Evolutionary conservation across 2,113 vertebrate genomes (phyloP).

Genomic region (Pedetes capensis): DNA sequence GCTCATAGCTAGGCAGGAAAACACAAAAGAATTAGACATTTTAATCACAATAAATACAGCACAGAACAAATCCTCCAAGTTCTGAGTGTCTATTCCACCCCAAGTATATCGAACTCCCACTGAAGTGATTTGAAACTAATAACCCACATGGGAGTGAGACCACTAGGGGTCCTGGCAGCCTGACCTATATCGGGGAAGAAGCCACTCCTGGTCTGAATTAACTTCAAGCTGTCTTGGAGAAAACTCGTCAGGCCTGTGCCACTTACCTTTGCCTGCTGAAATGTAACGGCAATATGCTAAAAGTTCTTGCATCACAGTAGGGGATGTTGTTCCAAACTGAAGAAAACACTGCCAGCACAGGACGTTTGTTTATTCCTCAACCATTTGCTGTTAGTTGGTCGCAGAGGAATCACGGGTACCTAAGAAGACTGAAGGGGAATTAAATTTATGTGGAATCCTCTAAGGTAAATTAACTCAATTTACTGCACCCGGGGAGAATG

Average conservation of each 20-base stretch:
- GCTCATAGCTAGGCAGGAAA: not conserved
- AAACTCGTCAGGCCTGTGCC: not conserved
- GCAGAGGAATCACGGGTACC: not conserved
- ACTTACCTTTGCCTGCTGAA: slow-evolving; percentile 39
- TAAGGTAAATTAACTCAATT: not conserved
- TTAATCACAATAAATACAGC: not conserved
- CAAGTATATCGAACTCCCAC: not conserved
- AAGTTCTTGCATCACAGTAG: not conserved
- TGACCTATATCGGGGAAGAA: not conserved
- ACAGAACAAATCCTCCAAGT: not conserved
- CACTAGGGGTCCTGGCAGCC: not conserved
- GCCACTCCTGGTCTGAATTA: slow-evolving; percentile 42
- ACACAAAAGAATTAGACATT: not conserved
- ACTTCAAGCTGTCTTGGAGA: not conserved
- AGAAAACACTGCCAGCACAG: not conserved
- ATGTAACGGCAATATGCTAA: not conserved
- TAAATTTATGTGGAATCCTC: not conserved
- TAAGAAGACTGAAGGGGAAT: not conserved
- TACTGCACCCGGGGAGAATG: not conserved
- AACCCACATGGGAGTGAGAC: not conserved
- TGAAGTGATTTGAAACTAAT: not conserved
- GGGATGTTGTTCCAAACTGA: not conserved
- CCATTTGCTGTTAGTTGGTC: not conserved
- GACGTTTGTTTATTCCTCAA: not conserved
- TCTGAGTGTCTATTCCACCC: not conserved